Evolutionary conservation across 2,113 vertebrate genomes (phyloP).

Genomic region (Ginglymostoma cirratum): DNA sequence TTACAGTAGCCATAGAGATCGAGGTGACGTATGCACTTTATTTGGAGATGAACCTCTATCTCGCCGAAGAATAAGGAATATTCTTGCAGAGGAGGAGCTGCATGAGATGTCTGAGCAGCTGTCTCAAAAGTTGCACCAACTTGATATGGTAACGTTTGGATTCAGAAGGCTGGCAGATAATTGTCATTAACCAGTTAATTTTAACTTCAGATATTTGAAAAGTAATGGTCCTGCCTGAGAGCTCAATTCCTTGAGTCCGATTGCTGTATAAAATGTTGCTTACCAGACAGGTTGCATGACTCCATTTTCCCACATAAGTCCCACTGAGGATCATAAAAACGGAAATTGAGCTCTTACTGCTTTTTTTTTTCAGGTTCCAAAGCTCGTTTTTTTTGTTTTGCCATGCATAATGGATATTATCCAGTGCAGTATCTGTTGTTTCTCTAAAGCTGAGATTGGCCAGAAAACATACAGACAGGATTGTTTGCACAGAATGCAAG

Average conservation of each 20-base stretch:
- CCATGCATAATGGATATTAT: no score
- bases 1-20: background rate
- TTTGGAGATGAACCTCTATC: constrained; percentile 49
- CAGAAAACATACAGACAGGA: background rate
- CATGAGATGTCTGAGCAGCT: constrained; percentile 73
- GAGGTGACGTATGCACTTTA: constrained; percentile 41
- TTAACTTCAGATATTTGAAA: background rate
- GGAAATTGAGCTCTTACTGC: background rate
- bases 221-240: background rate
- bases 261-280: background rate
- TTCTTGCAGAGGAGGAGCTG: constrained; percentile 64
- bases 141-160: constrained; percentile 61
- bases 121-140: constrained; percentile 66
- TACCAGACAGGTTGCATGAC: background rate
- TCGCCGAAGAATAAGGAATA: constrained; percentile 54
- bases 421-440: background rate
- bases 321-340: background rate
- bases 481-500: background rate
- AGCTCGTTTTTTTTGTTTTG: background rate
- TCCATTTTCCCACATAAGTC: background rate
- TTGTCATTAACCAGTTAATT: background rate
- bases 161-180: background rate
- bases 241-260: background rate
- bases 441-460: background rate
- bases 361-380: background rate